phyloP scores from a whole-genome alignment of 2,888 invertebrate species.

The Lepidochrysops patricia region DNA sequence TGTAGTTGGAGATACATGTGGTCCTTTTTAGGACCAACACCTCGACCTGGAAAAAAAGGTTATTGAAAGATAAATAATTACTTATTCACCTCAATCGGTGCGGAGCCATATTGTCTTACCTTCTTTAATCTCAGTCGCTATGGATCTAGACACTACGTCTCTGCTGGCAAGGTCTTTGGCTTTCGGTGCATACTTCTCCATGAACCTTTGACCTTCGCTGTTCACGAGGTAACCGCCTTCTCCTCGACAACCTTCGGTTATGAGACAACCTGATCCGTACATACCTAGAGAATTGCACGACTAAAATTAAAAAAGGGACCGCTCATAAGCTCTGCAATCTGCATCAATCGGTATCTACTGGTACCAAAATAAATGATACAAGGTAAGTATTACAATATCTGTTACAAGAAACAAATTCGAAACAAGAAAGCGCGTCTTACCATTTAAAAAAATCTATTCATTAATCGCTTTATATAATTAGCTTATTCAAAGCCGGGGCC shows the following conservation, averaged over 20 bases:
- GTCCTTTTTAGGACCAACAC: slow-evolving; percentile 96
- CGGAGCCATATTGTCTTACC: slow-evolving; percentile 29
- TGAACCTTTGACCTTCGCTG: slow-evolving; percentile 94
- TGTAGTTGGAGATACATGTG: slow-evolving; percentile 95
- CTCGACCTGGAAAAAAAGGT: slow-evolving; percentile 76
- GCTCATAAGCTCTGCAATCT: too few relatives aligned
- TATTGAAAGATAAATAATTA: too few relatives aligned
- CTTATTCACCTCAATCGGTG: too few relatives aligned
- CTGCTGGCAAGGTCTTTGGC: slow-evolving; percentile 98
- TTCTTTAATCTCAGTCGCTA: slow-evolving; percentile 96
- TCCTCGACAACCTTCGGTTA: slow-evolving; percentile 97
- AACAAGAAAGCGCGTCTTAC: too few relatives aligned
- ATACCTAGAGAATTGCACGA: slow-evolving; percentile 75
- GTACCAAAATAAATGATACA: too few relatives aligned
- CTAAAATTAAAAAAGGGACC: too few relatives aligned
- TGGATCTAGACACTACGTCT: slow-evolving; percentile 97
- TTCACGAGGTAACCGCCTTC: slow-evolving; percentile 98
- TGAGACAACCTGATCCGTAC: slow-evolving; percentile 98
- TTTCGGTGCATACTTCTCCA: slow-evolving; percentile 98
- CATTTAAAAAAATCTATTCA: too few relatives aligned
- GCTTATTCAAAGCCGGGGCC: too few relatives aligned
- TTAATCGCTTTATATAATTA: too few relatives aligned
- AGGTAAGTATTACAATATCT: too few relatives aligned
- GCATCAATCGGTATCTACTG: too few relatives aligned
- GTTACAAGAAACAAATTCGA: too few relatives aligned